Evolutionary conservation across 2,797 vertebrate species (phyloP).

Genomic region (Aselliscus stoliczkanus): DNA sequence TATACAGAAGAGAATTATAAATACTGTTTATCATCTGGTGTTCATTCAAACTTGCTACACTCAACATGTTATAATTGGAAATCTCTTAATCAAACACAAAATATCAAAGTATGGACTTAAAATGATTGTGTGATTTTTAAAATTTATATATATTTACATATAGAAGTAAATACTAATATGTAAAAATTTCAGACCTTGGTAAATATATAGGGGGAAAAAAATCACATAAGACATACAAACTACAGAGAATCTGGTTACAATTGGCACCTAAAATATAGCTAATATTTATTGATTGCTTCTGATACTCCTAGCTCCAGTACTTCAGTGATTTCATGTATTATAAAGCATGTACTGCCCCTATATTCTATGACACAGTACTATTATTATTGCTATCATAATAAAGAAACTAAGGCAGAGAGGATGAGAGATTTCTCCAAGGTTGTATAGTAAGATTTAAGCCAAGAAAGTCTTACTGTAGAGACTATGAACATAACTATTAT

Average conservation of each 20-base stretch:
- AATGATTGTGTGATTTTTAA: background rate
- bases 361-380: background rate
- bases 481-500: background rate
- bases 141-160: background rate
- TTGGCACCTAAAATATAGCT: background rate
- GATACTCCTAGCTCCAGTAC: background rate
- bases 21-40: background rate
- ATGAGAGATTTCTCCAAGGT: background rate
- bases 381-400: background rate
- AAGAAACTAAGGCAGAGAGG: background rate
- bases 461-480: background rate
- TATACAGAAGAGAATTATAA: background rate
- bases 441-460: background rate
- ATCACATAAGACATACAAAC: background rate
- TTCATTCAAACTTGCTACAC: background rate
- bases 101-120: background rate
- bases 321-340: background rate
- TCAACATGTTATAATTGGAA: background rate
- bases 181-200: background rate
- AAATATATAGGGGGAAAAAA: background rate
- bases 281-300: background rate
- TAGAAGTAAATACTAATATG: background rate
- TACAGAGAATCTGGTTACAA: background rate
- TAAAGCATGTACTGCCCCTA: background rate
- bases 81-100: background rate